Base-by-base conservation (phyloP, 1,140 invertebrate species). In the Apocrypta bakeri region DNA sequence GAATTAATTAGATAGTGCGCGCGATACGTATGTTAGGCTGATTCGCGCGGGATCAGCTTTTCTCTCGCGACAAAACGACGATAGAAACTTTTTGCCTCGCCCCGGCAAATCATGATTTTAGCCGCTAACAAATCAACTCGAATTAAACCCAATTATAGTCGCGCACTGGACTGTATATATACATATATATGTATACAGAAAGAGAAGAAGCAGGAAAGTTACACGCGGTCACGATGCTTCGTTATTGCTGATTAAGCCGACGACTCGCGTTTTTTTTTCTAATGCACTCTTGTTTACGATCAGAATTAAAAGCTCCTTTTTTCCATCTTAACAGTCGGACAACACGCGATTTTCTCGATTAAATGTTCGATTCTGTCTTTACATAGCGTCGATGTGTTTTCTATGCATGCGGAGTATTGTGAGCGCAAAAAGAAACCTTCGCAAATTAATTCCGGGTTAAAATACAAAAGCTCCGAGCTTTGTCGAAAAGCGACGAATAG, bases 111-210 rank as follows among this genome's bases (percentile, higher is more conserved):
- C 84, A 87, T 83, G 85, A 89, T 89, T 88, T 86, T 79, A 85
- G 82, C 71, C 86, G 81, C 79, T 84, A 86, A 87, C 86, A 85
- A 88, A 90, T 89, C 86, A 89, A 88, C 85, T 86, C 82, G 87
- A 88, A 90, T 90, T 90, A 89, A 89, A 85, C 79, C 73, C 88
- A 90, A 90, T 90, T 90, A 88, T 85, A 74, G 48, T 42, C 31
- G 81, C 7, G 37, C 24, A 25, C 31, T 29, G 31, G 11, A 17
- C 11, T 48, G 9, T 37, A 37, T 37, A 37, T 37, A 37, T 37
- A 37, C 9, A 37, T 37, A 37, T 37, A 37, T 48, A 17, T 48
- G 21, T 2, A 17, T 11, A 17, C 0, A 71, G 68, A 69, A 29
- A 7, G 56, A 25, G 27, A 71, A 79, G 66, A 56, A 66, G 27